Conservation (phyloP, 1,140 invertebrate genomes). For the Aradophagus sp. region DNA sequence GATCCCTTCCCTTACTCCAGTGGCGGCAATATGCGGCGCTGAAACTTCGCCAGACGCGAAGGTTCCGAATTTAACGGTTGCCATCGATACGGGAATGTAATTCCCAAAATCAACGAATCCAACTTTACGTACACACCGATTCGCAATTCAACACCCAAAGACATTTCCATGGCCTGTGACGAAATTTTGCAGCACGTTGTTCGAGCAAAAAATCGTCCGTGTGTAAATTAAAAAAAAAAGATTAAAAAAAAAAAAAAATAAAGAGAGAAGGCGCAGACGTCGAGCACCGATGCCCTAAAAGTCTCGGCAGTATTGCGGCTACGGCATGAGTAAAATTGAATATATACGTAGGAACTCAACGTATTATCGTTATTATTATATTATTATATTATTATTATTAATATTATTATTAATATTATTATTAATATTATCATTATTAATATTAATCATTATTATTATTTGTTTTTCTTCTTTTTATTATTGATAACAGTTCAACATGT, state of each 20-base stretch:
- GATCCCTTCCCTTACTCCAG: constrained; percentile 65
- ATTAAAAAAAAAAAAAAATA: background rate
- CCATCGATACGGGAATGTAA: no score
- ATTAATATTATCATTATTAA: no score
- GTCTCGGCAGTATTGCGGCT: constrained; percentile 20
- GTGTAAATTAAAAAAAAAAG: constrained; percentile 11
- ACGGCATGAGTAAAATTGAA: constrained; percentile 59
- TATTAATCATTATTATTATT: no score
- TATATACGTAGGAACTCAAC: constrained; percentile 67
- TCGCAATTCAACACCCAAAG: no score
- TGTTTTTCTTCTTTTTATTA: no score
- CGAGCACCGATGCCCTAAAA: constrained; percentile 16
- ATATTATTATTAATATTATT: no score
- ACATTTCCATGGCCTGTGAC: background rate
- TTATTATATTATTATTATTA: no score
- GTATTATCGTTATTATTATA: constrained; percentile 59
- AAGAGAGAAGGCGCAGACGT: constrained; percentile 12
- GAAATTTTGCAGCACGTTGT: no score
- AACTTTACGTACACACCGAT: no score
- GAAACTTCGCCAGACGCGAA: constrained; percentile 36
- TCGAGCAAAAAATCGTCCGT: no score
- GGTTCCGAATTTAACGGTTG: background rate
- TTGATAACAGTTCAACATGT: constrained; percentile 67
- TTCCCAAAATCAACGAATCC: no score
- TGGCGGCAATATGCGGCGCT: constrained; percentile 55